Conservation (phyloP, 2,113 vertebrate genomes). For the Peromyscus polionotus region DNA sequence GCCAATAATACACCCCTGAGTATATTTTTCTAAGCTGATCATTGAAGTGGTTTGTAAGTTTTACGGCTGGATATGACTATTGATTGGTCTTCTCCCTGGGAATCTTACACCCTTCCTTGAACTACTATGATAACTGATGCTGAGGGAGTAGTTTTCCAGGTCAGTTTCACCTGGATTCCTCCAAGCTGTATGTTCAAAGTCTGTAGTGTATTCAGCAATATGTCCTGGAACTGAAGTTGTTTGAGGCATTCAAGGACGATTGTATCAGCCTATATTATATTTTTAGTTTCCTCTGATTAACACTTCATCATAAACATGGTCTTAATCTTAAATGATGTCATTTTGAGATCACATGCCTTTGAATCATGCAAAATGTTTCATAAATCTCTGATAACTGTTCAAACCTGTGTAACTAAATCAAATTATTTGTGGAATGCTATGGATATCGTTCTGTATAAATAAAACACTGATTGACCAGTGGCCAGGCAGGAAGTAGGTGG, state of each 20-base stretch:
- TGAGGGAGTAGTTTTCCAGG: neutral
- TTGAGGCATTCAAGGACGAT: neutral
- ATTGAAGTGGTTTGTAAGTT: neutral
- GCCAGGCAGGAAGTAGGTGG: too few relatives aligned
- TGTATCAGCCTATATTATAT: neutral
- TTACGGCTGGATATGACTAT: neutral
- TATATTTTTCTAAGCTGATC: neutral
- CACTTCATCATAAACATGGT: neutral
- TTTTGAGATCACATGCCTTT: neutral
- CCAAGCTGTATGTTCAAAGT: neutral
- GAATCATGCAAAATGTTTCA: neutral
- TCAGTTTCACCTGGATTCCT: neutral
- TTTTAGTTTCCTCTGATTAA: neutral
- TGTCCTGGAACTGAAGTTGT: neutral
- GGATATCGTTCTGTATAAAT: too few relatives aligned
- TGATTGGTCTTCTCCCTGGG: neutral
- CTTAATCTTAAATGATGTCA: neutral
- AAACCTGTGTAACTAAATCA: neutral
- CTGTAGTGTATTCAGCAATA: too few relatives aligned
- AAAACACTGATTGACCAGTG: too few relatives aligned
- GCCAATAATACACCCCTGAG: neutral
- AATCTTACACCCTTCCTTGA: too few relatives aligned
- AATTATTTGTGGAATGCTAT: neutral
- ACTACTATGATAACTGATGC: neutral
- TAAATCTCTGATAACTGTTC: neutral